Evolutionary conservation across 1,140 invertebrate species (phyloP), one percentile per base, ranked within the genome.

Genomic region (Eciton burchellii): DNA sequence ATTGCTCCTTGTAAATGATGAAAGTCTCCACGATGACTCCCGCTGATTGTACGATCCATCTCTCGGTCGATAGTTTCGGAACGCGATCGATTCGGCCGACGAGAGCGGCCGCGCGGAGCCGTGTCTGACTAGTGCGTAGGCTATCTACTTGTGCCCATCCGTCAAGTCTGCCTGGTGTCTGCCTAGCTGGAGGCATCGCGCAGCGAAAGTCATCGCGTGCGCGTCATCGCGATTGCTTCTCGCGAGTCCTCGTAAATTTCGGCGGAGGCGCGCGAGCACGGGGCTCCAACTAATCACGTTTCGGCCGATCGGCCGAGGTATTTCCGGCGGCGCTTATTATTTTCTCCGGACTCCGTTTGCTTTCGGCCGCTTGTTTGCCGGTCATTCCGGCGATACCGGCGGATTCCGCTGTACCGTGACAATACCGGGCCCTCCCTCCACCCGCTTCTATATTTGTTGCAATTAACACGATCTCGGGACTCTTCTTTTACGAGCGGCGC

Each of bases 51-150:
- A n/a, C n/a, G n/a, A n/a, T n/a, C n/a, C 26, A 4, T 45, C 19
- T 60, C 43, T 47, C 11, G 6, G 19, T 47, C 24, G 9, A 35
- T 35, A 35, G 6, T 35, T 35, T 35, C n/a, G n/a, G n/a, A 35
- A 35, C 35, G 19, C 21, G 12, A 19, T 63, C 49, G 49, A 76
- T 16, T 76, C 4, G 19, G 62, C 21, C 56, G 24, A 9, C 26
- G 43, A 54, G 16, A 49, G 26, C 14, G 3, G 26, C n/a, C 16
- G 29, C 74, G 41, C 62, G 14, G 43, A 43, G 47, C n/a, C n/a
- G 43, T 57, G 89, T 90, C 89, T 89, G 89, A 88, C 88, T 84
- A 86, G 84, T 87, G 87, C 71, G 77, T 73, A 68, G 70, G 54
- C 87, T 89, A 90, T 90, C 88, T 89, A 90, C 89, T 90, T 84